phyloP scores from a whole-genome alignment of 2,797 vertebrate species.

The Chelon auratus region DNA sequence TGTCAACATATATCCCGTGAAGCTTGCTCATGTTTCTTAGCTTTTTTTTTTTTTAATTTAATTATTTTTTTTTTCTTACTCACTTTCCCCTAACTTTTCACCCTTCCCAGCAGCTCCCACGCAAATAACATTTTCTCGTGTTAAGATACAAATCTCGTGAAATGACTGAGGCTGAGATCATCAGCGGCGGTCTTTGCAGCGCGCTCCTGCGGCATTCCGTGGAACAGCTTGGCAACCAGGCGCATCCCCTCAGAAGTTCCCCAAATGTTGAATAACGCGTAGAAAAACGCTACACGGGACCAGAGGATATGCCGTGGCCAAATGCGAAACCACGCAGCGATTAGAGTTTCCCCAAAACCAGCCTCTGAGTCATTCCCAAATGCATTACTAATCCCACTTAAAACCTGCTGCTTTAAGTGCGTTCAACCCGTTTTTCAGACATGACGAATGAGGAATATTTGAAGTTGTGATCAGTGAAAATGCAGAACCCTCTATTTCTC shows the following conservation, averaged over 20 bases:
- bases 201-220: slow-evolving; percentile 65
- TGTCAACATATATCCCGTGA: background rate
- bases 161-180: slow-evolving; percentile 54
- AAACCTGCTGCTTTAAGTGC: slow-evolving; percentile 62
- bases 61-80: background rate
- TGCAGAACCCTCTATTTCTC: slow-evolving; percentile 25
- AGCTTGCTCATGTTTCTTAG: no score
- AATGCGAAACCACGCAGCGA: slow-evolving; percentile 36
- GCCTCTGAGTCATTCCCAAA: slow-evolving; percentile 69
- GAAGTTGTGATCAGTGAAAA: slow-evolving; percentile 19
- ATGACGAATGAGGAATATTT: slow-evolving; percentile 13
- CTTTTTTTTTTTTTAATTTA: no score
- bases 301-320: slow-evolving; percentile 2
- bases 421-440: slow-evolving; percentile 38
- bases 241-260: slow-evolving; percentile 29
- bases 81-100: background rate
- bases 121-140: slow-evolving; percentile 10
- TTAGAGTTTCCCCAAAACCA: slow-evolving; percentile 36
- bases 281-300: background rate
- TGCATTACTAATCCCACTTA: slow-evolving; percentile 60
- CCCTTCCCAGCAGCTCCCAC: background rate
- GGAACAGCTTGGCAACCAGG: slow-evolving; percentile 46
- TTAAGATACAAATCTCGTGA: slow-evolving; percentile 21
- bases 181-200: slow-evolving; percentile 34
- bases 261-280: slow-evolving; percentile 40